Evolutionary conservation across 2,113 vertebrate genomes (phyloP).

Genomic region (Nibea albiflora): DNA sequence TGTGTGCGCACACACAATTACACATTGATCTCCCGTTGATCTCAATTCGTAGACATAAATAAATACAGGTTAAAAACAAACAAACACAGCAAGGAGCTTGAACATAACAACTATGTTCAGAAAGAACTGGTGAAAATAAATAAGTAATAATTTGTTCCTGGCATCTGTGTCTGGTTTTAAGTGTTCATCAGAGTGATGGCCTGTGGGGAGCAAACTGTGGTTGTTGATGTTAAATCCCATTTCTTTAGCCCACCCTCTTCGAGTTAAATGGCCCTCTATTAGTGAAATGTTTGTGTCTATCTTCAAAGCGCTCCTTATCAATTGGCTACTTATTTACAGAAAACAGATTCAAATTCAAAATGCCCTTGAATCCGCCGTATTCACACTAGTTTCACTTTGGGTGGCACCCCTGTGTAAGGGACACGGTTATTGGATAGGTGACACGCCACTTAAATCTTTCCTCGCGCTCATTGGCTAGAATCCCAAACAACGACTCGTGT

Average conservation of each 20-base stretch:
- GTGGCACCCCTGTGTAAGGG: neutral
- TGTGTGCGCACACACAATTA: too few species aligned
- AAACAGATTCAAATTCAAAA: constrained; percentile 72
- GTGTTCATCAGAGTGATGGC: too few species aligned
- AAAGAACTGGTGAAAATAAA: too few species aligned
- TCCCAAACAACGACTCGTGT: neutral
- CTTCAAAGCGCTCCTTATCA: constrained; percentile 42
- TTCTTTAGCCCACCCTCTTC: neutral
- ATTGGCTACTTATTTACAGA: constrained; percentile 61
- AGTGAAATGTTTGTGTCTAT: constrained; percentile 7
- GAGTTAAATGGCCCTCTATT: neutral
- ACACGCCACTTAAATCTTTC: constrained; percentile 27
- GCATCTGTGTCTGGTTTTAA: too few species aligned
- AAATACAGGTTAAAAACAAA: too few species aligned
- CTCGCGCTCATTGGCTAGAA: constrained; percentile 55
- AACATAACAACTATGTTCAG: too few species aligned
- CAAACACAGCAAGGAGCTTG: too few species aligned
- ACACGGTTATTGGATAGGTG: constrained; percentile 27
- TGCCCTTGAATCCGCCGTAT: neutral
- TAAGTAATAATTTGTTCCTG: too few species aligned
- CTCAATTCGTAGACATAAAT: too few species aligned
- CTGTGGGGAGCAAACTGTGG: too few species aligned
- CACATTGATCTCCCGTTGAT: too few species aligned
- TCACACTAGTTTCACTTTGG: neutral
- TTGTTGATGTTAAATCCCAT: neutral